phyloP scores from a whole-genome alignment of 2,113 vertebrate species.

The Colinus virginianus region DNA sequence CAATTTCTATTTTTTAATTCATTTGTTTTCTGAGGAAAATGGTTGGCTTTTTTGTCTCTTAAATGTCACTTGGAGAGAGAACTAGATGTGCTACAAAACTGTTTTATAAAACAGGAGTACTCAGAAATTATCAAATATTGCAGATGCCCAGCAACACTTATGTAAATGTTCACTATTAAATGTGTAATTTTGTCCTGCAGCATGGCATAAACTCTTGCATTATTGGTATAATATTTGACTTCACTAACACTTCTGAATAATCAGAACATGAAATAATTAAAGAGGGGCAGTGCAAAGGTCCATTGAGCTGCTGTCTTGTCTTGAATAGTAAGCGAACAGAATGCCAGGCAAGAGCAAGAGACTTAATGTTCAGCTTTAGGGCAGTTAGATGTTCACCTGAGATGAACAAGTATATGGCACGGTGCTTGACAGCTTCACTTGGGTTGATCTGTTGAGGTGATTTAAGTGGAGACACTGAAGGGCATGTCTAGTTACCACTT shows the following conservation, averaged over 20 bases:
- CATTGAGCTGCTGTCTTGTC: neutral
- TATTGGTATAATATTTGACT: neutral
- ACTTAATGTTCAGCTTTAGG: neutral
- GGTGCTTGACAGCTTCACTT: neutral
- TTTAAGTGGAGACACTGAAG: neutral
- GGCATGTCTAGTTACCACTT: neutral
- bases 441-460: neutral
- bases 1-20: neutral
- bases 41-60: neutral
- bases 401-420: neutral
- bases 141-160: neutral
- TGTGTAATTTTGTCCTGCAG: neutral
- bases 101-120: neutral
- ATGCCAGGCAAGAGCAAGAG: neutral
- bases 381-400: neutral
- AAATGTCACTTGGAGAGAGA: neutral
- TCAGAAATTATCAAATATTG: neutral
- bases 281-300: neutral
- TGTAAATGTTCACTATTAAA: neutral
- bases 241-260: neutral
- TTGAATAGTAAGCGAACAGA: neutral
- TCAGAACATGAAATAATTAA: neutral
- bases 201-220: neutral
- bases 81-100: neutral
- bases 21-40: neutral